Conservation (phyloP, 2,113 vertebrate genomes). For the Clarias batrachus region DNA sequence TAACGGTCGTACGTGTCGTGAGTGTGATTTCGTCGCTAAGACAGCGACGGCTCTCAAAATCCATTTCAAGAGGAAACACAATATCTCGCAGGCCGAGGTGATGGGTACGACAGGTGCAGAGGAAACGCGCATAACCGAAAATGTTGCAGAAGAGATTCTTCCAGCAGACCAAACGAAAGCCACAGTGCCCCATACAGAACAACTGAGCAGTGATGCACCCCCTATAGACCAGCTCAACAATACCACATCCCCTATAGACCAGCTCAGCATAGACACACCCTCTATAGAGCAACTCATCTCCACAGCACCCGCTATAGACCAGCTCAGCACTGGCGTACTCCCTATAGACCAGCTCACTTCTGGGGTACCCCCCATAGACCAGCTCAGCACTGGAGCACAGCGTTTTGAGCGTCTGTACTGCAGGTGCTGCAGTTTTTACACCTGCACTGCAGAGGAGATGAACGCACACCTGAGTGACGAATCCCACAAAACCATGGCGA, state of each 20-base stretch:
- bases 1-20: constrained; percentile 56
- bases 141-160: not conserved
- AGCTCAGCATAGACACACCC: not conserved
- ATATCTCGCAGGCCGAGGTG: constrained; percentile 1
- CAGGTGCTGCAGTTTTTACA: constrained; percentile 85
- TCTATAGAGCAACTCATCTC: not conserved
- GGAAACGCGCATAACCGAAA: constrained; percentile 25
- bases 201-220: too few species aligned
- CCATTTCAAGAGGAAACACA: constrained; percentile 67
- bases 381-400: constrained; percentile 81
- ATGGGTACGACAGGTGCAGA: not conserved
- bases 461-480: constrained; percentile 84
- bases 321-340: not conserved
- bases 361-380: constrained; percentile 28
- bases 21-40: constrained; percentile 67
- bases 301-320: not conserved
- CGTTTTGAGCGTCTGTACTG: constrained; percentile 82
- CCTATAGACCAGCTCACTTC: not conserved
- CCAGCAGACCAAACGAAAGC: not conserved
- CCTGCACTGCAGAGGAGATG: constrained; percentile 87
- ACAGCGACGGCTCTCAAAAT: constrained; percentile 74
- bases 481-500: constrained; percentile 81
- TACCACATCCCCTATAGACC: not conserved
- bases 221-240: not conserved
- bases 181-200: not conserved